phyloP scores from a whole-genome alignment of 2,888 invertebrate genomes.

The Cantharis rufa region DNA sequence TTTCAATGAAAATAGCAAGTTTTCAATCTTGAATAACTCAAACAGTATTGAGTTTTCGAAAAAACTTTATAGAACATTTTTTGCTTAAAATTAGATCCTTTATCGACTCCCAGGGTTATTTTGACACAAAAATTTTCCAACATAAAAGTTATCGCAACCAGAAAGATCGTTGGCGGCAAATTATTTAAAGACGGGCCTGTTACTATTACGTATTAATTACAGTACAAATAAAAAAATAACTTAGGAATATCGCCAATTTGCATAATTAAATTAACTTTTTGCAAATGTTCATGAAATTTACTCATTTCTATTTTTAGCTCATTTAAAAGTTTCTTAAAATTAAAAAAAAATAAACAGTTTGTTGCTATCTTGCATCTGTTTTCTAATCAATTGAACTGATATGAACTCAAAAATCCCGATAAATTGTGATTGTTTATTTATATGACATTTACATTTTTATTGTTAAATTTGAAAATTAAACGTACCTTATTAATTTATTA shows the following conservation, averaged over 20 bases:
- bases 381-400: background rate
- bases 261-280: background rate
- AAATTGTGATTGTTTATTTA: background rate
- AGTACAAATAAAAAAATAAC: background rate
- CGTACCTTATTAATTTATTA: background rate
- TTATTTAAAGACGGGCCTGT: background rate
- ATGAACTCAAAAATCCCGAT: background rate
- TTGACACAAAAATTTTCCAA: too few relatives aligned
- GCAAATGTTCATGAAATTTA: too few relatives aligned
- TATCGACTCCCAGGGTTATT: too few relatives aligned
- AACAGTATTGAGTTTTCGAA: too few relatives aligned
- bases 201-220: background rate
- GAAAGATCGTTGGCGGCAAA: background rate
- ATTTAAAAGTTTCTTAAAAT: background rate
- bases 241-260: background rate
- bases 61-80: too few relatives aligned
- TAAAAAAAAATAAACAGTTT: background rate
- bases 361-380: background rate
- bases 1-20: too few relatives aligned
- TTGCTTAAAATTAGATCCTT: too few relatives aligned
- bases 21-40: too few relatives aligned
- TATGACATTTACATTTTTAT: background rate
- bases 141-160: too few relatives aligned
- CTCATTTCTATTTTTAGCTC: background rate
- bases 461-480: background rate